Conservation (phyloP, 2,888 invertebrate genomes). For the Carterocephalus palaemon region DNA sequence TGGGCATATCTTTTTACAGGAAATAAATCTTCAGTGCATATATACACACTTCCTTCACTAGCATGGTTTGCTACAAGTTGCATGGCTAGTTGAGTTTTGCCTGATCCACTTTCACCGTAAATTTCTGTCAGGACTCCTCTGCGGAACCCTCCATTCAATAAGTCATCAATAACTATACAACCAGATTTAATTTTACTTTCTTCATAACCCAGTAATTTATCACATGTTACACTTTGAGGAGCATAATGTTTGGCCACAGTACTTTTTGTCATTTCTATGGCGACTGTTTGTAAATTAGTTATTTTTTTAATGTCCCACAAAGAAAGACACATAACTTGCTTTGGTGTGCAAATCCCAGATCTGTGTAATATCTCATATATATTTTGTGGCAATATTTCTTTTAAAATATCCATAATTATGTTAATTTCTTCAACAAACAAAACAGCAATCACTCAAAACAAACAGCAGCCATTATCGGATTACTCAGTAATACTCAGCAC, state of each 20-base stretch:
- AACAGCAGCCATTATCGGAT: too few relatives aligned
- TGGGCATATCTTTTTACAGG: constrained; percentile 66
- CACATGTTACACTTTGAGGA: constrained; percentile 42
- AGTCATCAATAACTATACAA: constrained; percentile 78
- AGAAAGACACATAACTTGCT: constrained; percentile 54
- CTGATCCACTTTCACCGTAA: constrained; percentile 88
- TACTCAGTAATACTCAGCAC: too few relatives aligned
- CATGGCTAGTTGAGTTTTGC: constrained; percentile 89
- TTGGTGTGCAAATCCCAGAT: constrained; percentile 52
- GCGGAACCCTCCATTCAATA: constrained; percentile 83
- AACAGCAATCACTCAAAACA: not conserved
- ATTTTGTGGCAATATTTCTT: constrained; percentile 45
- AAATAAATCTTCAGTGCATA: constrained; percentile 87
- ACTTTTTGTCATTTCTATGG: constrained; percentile 52
- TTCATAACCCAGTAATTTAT: constrained; percentile 34
- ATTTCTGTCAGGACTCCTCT: constrained; percentile 86
- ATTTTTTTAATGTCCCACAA: constrained; percentile 58
- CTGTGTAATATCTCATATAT: constrained; percentile 52
- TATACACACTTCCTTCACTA: constrained; percentile 80
- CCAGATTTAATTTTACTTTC: constrained; percentile 67
- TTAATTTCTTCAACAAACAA: too few relatives aligned
- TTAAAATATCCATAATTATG: constrained; percentile 27
- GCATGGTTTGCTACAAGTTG: constrained; percentile 84
- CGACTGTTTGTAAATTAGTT: constrained; percentile 54
- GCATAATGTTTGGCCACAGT: constrained; percentile 43